phyloP scores from a whole-genome alignment of 2,113 vertebrate species.

The Dendrocopos noguchii region DNA sequence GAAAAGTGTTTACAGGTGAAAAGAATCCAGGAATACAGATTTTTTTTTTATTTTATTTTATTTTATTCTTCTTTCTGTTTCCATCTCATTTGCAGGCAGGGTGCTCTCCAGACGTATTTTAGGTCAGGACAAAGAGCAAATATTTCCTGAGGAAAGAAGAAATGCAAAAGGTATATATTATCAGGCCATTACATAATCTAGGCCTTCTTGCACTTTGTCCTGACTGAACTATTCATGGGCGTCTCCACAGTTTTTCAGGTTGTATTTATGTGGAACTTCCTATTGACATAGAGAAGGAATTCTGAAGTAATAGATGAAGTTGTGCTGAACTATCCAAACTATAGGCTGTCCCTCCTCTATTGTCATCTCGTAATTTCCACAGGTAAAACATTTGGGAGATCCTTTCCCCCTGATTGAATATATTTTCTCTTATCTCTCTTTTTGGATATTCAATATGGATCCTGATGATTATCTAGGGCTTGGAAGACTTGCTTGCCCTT shows the following conservation, averaged over 20 bases:
- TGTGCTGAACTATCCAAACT: background rate
- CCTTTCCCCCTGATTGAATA: rapidly evolving
- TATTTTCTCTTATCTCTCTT: background rate
- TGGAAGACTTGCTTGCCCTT: background rate
- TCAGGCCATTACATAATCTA: background rate
- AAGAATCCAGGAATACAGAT: background rate
- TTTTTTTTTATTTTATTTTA: background rate
- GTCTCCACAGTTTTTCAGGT: background rate
- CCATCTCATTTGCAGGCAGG: background rate
- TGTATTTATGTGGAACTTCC: background rate
- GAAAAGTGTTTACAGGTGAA: slow-evolving; percentile 45
- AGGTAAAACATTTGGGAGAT: background rate
- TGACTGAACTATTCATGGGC: background rate
- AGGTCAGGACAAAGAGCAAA: background rate
- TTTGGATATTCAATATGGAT: background rate
- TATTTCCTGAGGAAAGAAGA: background rate
- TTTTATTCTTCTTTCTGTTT: slow-evolving; percentile 12
- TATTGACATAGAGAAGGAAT: background rate
- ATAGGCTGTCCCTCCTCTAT: background rate
- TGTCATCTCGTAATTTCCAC: background rate
- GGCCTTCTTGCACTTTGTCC: rapidly evolving
- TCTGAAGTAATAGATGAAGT: background rate
- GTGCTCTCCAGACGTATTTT: background rate
- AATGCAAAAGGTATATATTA: background rate
- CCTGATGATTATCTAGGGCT: background rate